phyloP scores from a whole-genome alignment of 2,888 invertebrate genomes.

The Eristalinus sepulchralis region DNA sequence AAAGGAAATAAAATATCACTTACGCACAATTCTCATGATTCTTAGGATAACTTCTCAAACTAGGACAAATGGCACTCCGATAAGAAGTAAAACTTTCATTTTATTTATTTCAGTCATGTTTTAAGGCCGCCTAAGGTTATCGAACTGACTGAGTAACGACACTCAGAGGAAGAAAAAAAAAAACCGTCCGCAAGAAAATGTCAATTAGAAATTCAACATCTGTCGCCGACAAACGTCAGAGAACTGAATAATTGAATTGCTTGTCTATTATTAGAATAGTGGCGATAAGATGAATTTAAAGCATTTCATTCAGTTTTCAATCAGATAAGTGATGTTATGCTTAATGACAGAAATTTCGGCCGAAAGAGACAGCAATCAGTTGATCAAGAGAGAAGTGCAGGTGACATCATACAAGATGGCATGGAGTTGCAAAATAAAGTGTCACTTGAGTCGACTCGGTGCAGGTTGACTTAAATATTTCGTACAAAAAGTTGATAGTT shows the following conservation, averaged over 20 bases:
- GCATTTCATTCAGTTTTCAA: not conserved
- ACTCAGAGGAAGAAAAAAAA: not conserved
- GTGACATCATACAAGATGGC: no score
- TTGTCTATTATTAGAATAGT: not conserved
- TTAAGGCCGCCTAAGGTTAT: conserved; percentile 9
- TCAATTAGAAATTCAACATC: conserved; percentile 29
- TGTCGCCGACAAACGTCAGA: conserved; percentile 10
- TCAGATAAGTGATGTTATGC: not conserved
- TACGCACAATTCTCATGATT: not conserved
- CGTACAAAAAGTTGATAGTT: no score
- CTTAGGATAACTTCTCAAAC: not conserved
- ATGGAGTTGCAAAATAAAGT: no score
- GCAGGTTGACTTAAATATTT: no score
- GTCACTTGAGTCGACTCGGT: no score
- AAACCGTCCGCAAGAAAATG: not conserved
- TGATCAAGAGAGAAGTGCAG: not conserved
- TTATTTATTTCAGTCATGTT: conserved; percentile 36
- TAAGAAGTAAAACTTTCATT: not conserved
- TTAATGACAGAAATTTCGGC: not conserved
- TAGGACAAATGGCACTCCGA: not conserved
- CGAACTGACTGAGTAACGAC: conserved; percentile 1
- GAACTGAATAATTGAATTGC: conserved; percentile 8
- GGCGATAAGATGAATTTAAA: not conserved
- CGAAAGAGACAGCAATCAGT: not conserved
- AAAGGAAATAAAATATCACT: not conserved